Evolutionary conservation across 2,888 invertebrate genomes (phyloP).

Genomic region (Sipha maydis): DNA sequence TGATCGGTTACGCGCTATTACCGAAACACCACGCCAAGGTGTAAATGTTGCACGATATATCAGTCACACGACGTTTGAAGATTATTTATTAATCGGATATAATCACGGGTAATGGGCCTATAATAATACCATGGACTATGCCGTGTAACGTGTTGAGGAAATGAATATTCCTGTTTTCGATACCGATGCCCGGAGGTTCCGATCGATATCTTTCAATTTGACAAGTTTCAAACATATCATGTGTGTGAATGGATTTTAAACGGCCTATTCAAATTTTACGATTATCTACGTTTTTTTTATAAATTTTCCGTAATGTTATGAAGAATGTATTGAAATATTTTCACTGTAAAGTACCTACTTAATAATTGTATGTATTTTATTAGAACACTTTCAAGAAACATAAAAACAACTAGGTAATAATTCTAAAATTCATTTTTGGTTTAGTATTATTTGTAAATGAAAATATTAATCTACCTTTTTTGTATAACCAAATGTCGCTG

Average conservation of each 20-base stretch:
- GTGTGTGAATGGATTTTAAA: constrained; percentile 17
- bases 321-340: background rate
- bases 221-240: constrained; percentile 12
- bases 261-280: background rate
- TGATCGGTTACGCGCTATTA: constrained; percentile 3
- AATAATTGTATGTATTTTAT: too few species aligned
- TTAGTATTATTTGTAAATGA: too few species aligned
- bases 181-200: constrained; percentile 25
- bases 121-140: constrained; percentile 30
- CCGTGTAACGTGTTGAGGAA: background rate
- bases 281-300: background rate
- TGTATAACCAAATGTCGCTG: too few species aligned
- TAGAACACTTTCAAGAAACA: too few species aligned
- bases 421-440: too few species aligned
- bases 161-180: constrained; percentile 37
- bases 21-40: background rate
- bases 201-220: constrained; percentile 40
- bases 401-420: too few species aligned
- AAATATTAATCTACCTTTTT: too few species aligned
- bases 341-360: background rate
- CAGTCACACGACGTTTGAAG: constrained; percentile 21
- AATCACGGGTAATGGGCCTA: constrained; percentile 23
- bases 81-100: constrained; percentile 39
- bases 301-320: background rate
- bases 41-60: constrained; percentile 33